Evolutionary conservation across 2,113 vertebrate species (phyloP), one percentile per base, ranked within the genome.

Genomic region (Phyllostomus hastatus): DNA sequence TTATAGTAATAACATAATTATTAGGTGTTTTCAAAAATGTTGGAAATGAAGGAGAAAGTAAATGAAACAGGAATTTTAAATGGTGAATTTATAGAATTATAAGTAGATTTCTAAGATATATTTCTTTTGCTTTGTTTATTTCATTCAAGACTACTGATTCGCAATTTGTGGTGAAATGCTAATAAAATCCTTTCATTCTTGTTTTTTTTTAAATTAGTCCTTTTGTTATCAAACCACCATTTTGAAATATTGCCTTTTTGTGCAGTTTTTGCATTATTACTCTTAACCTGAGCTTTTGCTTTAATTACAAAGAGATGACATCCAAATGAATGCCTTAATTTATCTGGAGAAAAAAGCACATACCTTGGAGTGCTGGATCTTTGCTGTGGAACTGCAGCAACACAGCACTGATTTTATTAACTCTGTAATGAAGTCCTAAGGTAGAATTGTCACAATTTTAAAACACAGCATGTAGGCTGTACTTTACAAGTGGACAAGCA

Each of bases 381-480:
- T 52, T 2, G 4, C 57, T 95, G 5, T n/a, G 50, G 38, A 79
- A 70, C n/a, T 94, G 4, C n/a, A 88, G 87, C 22, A 95, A 75
- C 5, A 5, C 0, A 85, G 70, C 17, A 81, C 0, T 64, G 97
- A 95, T 41, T 88, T 50, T 92, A 93, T 97, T 94, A 95, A 43
- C 16, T 93, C 64, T 33, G 6, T 96, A 96, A 97, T 84, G n/a
- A 97, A 97, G 19, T 67, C 6, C 78, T 97, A 70, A 84, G 59
- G 83, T 80, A 94, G 38, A 3, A 94, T 14, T 94, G 94, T 31
- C 93, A 93, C 10, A 89, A 75, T 95, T 97, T 91, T 97, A 84
- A 96, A 97, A 90, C 79, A 54, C 66, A 97, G 73, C 19, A 46
- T 79, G 88, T 90, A 15, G 97, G 35, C 35, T 94, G 0, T 19